Evolutionary conservation across 2,888 invertebrate species (phyloP).

Genomic region (Nesidiocoris tenuis): DNA sequence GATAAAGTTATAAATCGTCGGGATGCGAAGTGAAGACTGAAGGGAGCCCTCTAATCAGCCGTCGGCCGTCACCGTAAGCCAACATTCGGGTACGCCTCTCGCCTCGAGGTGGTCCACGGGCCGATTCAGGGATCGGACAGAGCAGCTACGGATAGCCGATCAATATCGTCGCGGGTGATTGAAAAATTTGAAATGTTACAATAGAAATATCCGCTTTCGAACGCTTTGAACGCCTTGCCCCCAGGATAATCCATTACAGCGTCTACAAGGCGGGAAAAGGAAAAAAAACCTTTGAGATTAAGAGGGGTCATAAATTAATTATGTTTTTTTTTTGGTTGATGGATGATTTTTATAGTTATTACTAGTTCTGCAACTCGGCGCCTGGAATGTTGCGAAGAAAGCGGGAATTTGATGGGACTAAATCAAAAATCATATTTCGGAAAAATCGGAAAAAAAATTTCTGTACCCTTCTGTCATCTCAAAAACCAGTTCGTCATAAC

Average conservation of each 20-base stretch:
- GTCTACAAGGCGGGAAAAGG: neutral
- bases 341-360: too few relatives aligned
- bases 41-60: constrained; percentile 18
- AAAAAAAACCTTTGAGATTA: too few relatives aligned
- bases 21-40: neutral
- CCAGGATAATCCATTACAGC: neutral
- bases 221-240: neutral
- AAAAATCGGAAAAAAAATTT: too few relatives aligned
- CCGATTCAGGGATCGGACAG: neutral
- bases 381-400: too few relatives aligned
- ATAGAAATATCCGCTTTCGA: neutral
- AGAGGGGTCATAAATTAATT: too few relatives aligned
- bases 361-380: too few relatives aligned
- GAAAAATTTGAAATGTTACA: neutral
- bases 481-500: too few relatives aligned
- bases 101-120: constrained; percentile 13
- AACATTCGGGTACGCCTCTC: neutral
- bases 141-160: neutral
- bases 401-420: too few relatives aligned
- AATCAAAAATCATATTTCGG: too few relatives aligned
- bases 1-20: constrained; percentile 23
- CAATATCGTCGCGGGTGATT: neutral
- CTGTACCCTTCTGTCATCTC: too few relatives aligned
- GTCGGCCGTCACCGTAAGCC: neutral
- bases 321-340: too few relatives aligned